Evolutionary conservation across 2,797 vertebrate species (phyloP).

Genomic region (Diplodus puntazzo): DNA sequence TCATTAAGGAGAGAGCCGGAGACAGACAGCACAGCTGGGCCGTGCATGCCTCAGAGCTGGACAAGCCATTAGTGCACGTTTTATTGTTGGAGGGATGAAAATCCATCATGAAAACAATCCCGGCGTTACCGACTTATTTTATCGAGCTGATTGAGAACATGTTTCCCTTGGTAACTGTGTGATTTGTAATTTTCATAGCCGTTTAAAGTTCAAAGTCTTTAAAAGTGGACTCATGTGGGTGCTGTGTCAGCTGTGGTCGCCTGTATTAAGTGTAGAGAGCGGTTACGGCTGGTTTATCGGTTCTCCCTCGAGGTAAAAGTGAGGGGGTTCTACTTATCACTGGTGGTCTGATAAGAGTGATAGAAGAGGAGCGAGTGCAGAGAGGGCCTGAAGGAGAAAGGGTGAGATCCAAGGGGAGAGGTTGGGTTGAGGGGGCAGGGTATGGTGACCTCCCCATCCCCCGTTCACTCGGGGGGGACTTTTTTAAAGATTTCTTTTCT

Average conservation of each 20-base stretch:
- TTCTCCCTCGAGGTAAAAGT: constrained; percentile 28
- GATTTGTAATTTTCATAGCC: constrained; percentile 31
- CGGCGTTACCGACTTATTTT: constrained; percentile 33
- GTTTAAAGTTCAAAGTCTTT: constrained; percentile 29
- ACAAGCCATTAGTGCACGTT: constrained; percentile 44
- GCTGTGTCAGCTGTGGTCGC: constrained; percentile 23
- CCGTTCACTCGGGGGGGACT: constrained; percentile 25
- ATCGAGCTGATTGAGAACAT: constrained; percentile 43
- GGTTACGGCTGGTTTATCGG: constrained; percentile 11
- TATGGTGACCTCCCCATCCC: constrained; percentile 45
- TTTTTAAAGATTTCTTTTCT: background rate
- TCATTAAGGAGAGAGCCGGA: constrained; percentile 58
- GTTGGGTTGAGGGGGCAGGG: constrained; percentile 7
- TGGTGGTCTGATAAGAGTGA: constrained; percentile 45
- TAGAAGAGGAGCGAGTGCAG: constrained; percentile 45
- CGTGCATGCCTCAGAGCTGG: constrained; percentile 41
- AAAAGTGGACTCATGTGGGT: constrained; percentile 20
- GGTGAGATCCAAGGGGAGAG: constrained; percentile 32
- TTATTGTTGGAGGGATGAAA: constrained; percentile 45
- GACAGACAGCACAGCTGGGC: constrained; percentile 58
- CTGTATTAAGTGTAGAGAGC: constrained; percentile 13
- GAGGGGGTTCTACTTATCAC: constrained; percentile 33
- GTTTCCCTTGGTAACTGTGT: constrained; percentile 25
- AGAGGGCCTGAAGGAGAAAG: constrained; percentile 31
- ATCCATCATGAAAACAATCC: constrained; percentile 36